Base-by-base conservation (phyloP, 2,797 vertebrate species). In the Ispidina picta region DNA sequence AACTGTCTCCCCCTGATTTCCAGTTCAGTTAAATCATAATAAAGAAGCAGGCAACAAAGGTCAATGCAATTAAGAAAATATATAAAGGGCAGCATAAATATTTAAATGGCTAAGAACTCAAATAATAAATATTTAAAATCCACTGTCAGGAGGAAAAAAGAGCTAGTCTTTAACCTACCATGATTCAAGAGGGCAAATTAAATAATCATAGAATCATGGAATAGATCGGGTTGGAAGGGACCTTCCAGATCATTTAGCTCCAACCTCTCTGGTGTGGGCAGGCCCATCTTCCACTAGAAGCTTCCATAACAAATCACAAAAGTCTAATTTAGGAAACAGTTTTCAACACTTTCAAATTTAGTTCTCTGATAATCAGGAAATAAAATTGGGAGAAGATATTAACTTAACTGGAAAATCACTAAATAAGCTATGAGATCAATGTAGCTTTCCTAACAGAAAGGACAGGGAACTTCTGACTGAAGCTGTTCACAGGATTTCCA, bases 61-160 rank as follows among this genome's bases (percentile, higher is more conserved):
- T 84, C 74, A 83, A 35, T 35, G 46, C 71, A 90, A 91, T 85
- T 85, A 92, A 84, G 28, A 88, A 44, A 84, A 73, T 44, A 29
- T 48, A 66, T 46, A 54, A 92, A 93, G 65, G 68, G 59, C 62
- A 82, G 43, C 23, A 14, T 73, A 71, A 84, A 85, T 73, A 78
- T 74, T 80, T 83, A 74, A 84, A 46, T 25, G 17, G 14, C 15
- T 89, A 85, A 92, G 44, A 76, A 88, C 35, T 66, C 56, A 48
- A 43, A 31, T 43, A 56, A 74, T 73, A 92, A 85, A 74, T 52
- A 95, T 55, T 82, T 88, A 37, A 94, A 70, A 37, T 26, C 6
- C 6, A 41, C 52, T 51, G 35, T 54, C 16, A 84, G 35, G 60
- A 88, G 35, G 66, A 52, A 89, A 72, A 88, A n/a, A 2, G 5